phyloP scores from a whole-genome alignment of 2,888 invertebrate species.

The Lacanobia oleracea region DNA sequence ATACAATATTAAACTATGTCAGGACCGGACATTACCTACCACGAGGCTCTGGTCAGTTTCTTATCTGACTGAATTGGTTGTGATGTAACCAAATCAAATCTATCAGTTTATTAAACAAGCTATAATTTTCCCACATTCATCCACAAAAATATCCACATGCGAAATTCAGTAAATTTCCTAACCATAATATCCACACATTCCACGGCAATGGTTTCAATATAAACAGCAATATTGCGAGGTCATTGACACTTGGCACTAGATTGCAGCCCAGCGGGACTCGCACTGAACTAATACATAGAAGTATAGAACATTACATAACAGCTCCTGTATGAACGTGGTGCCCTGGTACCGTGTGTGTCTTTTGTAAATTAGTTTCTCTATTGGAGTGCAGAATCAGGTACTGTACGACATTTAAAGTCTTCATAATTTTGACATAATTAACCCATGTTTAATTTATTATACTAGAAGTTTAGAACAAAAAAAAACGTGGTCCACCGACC shows the following conservation, averaged over 20 bases:
- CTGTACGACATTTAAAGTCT: background rate
- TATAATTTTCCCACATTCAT: no score
- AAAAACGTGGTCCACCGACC: no score
- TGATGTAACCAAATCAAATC: background rate
- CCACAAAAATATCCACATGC: constrained; percentile 12
- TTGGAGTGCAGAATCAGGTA: background rate
- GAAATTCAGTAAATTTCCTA: constrained; percentile 31
- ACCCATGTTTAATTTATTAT: no score
- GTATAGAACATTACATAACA: constrained; percentile 53
- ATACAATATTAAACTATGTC: no score
- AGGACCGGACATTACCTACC: no score
- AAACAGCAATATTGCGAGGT: constrained; percentile 58
- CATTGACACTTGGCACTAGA: constrained; percentile 69
- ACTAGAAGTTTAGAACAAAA: no score
- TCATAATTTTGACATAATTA: no score
- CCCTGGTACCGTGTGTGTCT: constrained; percentile 48
- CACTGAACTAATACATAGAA: constrained; percentile 58
- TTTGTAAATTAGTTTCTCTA: constrained; percentile 49
- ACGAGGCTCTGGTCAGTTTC: no score
- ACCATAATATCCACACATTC: constrained; percentile 45
- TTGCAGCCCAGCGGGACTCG: constrained; percentile 66
- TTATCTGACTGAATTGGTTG: background rate
- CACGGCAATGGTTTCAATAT: constrained; percentile 53
- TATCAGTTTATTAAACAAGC: background rate
- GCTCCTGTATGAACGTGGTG: constrained; percentile 34